These are phyloP conservation scores for Urocolius indicus DNA, from an alignment of 2,113 vertebrate species.

Conservation along the genomic window DNA sequence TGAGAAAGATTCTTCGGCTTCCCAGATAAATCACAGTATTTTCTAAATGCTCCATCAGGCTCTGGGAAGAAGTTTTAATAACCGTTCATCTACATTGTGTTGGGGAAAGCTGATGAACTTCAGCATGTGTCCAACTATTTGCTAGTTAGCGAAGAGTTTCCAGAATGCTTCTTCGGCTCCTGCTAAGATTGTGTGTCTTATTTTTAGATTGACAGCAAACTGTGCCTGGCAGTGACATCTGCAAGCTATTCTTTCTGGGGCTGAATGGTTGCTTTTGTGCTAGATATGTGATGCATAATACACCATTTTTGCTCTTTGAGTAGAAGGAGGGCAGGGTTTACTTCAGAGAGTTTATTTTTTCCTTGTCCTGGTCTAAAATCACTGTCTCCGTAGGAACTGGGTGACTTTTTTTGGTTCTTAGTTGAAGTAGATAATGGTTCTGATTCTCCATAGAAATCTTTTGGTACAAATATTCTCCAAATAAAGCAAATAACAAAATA, in stretches of 20 bases:
- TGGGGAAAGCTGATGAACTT: background rate
- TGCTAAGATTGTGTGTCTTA: background rate
- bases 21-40: background rate
- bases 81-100: background rate
- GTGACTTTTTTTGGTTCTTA: background rate
- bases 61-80: background rate
- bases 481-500: background rate
- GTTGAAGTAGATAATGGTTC: background rate
- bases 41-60: background rate
- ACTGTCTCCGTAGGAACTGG: background rate
- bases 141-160: slow-evolving; percentile 18
- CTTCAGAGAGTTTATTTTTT: slow-evolving; percentile 32
- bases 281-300: slow-evolving; percentile 53
- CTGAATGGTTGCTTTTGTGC: slow-evolving; percentile 62
- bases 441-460: background rate
- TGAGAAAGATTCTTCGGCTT: background rate
- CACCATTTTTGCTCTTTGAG: slow-evolving; percentile 5
- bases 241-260: slow-evolving; percentile 45
- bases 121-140: background rate
- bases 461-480: background rate
- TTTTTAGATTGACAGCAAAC: slow-evolving; percentile 55
- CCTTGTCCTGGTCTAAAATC: background rate
- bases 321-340: slow-evolving; percentile 29
- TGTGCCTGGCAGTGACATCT: slow-evolving; percentile 59
- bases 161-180: slow-evolving; percentile 12